Conservation (phyloP, 2,797 vertebrate genomes). For the Lithobates pipiens region DNA sequence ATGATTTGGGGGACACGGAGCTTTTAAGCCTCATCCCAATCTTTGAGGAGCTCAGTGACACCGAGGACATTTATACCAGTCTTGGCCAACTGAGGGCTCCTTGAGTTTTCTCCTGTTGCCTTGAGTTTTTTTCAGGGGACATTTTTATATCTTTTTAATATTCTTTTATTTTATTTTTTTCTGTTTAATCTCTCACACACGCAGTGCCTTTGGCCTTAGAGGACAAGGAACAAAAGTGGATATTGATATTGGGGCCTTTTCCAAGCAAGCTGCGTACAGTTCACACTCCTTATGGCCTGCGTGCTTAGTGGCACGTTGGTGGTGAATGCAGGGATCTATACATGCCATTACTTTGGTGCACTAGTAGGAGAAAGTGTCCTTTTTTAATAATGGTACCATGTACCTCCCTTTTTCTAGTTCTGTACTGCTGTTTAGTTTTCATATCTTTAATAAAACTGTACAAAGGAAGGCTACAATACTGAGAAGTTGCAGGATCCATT, state of each 20-base stretch:
- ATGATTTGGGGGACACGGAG: slow-evolving; percentile 88
- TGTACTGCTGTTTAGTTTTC: slow-evolving; percentile 45
- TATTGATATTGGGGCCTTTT: slow-evolving; percentile 27
- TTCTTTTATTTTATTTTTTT: slow-evolving; percentile 30
- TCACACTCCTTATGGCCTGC: slow-evolving; percentile 51
- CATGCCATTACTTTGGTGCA: slow-evolving; percentile 51
- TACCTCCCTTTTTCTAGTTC: slow-evolving; percentile 51
- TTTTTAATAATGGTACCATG: slow-evolving; percentile 57
- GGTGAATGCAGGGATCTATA: slow-evolving; percentile 44
- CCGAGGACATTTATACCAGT: slow-evolving; percentile 86
- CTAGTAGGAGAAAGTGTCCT: slow-evolving; percentile 52
- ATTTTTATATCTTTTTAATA: slow-evolving; percentile 60
- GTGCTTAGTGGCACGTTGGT: slow-evolving; percentile 18
- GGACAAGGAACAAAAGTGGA: slow-evolving; percentile 61
- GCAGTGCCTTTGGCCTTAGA: slow-evolving; percentile 73
- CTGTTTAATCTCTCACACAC: slow-evolving; percentile 60
- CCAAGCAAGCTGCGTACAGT: slow-evolving; percentile 35
- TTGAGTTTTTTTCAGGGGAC: slow-evolving; percentile 65
- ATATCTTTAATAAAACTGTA: slow-evolving; percentile 18
- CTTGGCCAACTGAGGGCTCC: slow-evolving; percentile 86
- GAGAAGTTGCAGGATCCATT: slow-evolving; percentile 17
- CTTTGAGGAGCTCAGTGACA: slow-evolving; percentile 89
- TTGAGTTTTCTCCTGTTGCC: slow-evolving; percentile 66
- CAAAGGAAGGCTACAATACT: slow-evolving; percentile 5
- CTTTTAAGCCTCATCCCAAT: slow-evolving; percentile 90